Evolutionary conservation across 2,113 vertebrate genomes (phyloP), one percentile per base, ranked within the genome.

Genomic region (Pluvialis apricaria): DNA sequence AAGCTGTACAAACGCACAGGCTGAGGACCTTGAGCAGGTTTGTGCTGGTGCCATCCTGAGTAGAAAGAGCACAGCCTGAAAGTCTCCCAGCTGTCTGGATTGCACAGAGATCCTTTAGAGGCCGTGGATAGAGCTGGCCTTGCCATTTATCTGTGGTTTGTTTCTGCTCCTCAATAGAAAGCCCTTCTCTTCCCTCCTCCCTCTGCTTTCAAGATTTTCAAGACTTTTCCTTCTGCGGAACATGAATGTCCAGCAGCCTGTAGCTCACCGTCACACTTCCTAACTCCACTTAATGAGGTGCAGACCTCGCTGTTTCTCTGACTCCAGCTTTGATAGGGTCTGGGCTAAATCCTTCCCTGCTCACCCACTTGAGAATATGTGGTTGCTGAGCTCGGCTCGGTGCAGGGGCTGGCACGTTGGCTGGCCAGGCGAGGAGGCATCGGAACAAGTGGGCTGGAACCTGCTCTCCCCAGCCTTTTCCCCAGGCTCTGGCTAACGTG

Each of bases 1-100:
- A 1, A n/a, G 36, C 31, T 78, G 34, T 8, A n/a, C 4, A 6
- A 66, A 32, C 9, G 13, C 4, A 7, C 0, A 2, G 14, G 25
- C 38, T 25, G 51, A 45, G 21, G 31, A 55, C 32, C 26, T 40
- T 16, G 19, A 73, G 29, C 38, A 45, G 28, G 32, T 52, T 70
- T 58, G 69, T 72, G 81, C 29, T 13, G 3, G 34, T 64, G 80
- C 38, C 84, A 52, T 24, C 49, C 58, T 18, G 18, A 40, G 21
- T 4, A 55, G n/a, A 47, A 71, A 29, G 42, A 45, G 38, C 44
- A 75, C 64, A 77, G 49, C 22, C 9, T 70, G 49, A 44, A 31
- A 11, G 42, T 42, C 11, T 75, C 42, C 26, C 77, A 71, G 81
- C 64, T 87, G 71, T 31, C 75, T 32, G 81, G 19, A 42, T 49